Conservation (phyloP, 2,797 vertebrate genomes). For the Chloroceryle inda region DNA sequence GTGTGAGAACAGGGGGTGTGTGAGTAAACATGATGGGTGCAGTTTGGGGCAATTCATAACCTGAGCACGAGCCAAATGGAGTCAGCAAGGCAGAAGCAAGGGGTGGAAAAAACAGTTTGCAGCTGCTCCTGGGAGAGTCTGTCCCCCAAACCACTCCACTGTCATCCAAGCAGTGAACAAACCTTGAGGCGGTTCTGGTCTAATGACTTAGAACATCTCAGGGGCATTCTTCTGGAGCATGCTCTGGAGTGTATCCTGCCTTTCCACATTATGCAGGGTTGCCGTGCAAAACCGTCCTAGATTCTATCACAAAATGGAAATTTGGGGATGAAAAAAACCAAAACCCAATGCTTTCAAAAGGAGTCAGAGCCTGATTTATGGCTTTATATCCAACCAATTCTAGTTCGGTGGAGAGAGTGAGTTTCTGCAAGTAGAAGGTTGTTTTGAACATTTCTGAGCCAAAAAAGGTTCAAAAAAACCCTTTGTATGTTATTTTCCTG, state of each 20-base stretch:
- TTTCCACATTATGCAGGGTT: slow-evolving; percentile 7
- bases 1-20: fast-evolving
- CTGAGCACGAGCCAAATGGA: not conserved
- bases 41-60: not conserved
- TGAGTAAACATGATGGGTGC: not conserved
- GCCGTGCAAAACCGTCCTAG: not conserved
- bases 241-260: not conserved
- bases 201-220: slow-evolving; percentile 10
- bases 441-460: slow-evolving; percentile 8
- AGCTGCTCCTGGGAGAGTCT: not conserved
- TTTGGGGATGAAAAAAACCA: not conserved
- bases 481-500: not conserved
- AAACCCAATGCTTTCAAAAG: not conserved
- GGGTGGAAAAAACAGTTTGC: not conserved
- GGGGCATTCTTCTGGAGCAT: not conserved
- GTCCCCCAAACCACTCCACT: not conserved
- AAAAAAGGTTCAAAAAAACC: not conserved
- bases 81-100: not conserved
- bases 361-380: slow-evolving; percentile 35
- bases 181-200: not conserved
- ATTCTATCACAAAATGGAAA: slow-evolving; percentile 36
- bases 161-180: not conserved
- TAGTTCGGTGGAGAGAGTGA: not conserved
- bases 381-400: not conserved
- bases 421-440: slow-evolving; percentile 15